Evolutionary conservation across 2,888 invertebrate genomes (phyloP), one percentile per base, ranked within the genome.

Genomic region (Limnephilus marmoratus): DNA sequence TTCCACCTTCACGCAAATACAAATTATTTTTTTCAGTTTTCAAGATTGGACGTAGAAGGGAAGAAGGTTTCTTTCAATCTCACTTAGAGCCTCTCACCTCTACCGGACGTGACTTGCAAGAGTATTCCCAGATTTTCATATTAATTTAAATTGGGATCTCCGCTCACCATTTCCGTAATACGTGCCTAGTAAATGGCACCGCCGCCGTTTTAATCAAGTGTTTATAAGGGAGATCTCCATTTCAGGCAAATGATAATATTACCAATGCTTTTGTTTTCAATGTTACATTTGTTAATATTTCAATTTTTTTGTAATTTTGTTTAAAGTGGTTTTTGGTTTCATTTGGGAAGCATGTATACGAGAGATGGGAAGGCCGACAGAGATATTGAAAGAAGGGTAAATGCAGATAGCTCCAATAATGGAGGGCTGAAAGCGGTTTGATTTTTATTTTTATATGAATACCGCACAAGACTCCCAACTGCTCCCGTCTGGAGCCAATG

Each of bases 81-180:
- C 87, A 88, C 82, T 81, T 83, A 53, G 49, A 53, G 85, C 90
- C 31, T 83, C 83, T 90, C 93, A 90, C 86, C 81, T 90, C 81
- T 88, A 82, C 45, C 9, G 89, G 31, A 93, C 93, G 93, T 93
- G 93, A 90, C 92, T 83, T 37, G 91, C 90, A 93, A 93, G 90
- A 92, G 80, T 92, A 85, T 93, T 85, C 93, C 11, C 87, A 90
- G 92, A 92, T 92, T 93, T 93, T 93, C 92, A 90, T 92, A 92
- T 88, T 93, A 93, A 93, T 93, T 91, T 90, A 91, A 90, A 93
- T 90, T 92, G 93, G 92, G 90, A 85, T 88, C 90, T 90, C 85
- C 85, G 82, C 49, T 91, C 83, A 9, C 82, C 68, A 29, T 81
- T 37, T 34, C 81, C 12, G 87, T 2, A 49, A 34, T 88, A 91